Base-by-base conservation (phyloP, 2,113 vertebrate species). In the Hippocampus comes region DNA sequence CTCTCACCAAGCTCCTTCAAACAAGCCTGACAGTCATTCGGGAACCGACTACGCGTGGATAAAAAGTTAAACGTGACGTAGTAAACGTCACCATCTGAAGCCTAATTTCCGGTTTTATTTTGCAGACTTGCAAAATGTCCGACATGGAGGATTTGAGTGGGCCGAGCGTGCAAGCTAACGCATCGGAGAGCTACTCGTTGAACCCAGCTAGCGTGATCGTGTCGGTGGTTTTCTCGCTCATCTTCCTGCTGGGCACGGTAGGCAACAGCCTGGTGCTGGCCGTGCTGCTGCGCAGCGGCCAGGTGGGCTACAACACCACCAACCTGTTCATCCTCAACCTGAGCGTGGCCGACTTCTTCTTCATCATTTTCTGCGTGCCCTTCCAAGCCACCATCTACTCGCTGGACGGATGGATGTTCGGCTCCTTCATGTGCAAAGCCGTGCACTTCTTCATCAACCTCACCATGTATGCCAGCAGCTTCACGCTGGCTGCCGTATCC, bases 341-440 rank as follows among this genome's bases (percentile, higher is more conserved):
- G 82, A 94, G 94, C 68, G 89, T 96, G 77, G 94, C 95, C 0
- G 94, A 96, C 86, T 94, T 96, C 90, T 96, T 93, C 90, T 96
- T 96, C 89, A 96, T 95, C 83, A 91, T 95, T 82, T 95, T 95
- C 92, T 96, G 94, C 43, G 93, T 96, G 59, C 95, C 95, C 61
- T 96, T 96, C 90, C 95, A 95, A 91, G 95, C 94, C 78, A 95
- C 94, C 78, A 95, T 95, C 88, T 96, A 96, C 84, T 94, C 94
- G 1, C 87, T 95, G 77, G 94, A 95, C 77, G 94, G 93, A 48
- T 96, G 94, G 94, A 91, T 96, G 77, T 96, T 96, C 0, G 94
- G 94, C 46, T 95, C 94, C 49, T 95, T 95, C 85, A 94, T 95
- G 93, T 95, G 94, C 90, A 96, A 95, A 82, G 92, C 89, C 5